phyloP scores from a whole-genome alignment of 2,888 invertebrate genomes.

The Liposcelis brunnea region DNA sequence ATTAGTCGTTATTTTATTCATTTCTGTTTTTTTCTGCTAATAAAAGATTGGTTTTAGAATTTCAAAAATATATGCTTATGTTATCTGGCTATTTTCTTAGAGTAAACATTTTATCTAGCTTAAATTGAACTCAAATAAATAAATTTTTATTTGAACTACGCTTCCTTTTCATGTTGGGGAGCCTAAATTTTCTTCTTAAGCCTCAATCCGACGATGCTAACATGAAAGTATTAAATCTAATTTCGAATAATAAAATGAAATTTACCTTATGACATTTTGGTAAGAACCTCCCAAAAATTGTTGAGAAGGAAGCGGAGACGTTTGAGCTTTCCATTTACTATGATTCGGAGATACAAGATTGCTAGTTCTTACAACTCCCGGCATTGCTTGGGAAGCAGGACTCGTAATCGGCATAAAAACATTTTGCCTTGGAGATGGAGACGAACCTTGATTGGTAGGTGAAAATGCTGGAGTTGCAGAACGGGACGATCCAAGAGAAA shows the following conservation, averaged over 20 bases:
- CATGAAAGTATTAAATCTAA: constrained; percentile 8
- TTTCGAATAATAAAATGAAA: constrained; percentile 13
- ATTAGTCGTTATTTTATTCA: too few relatives aligned
- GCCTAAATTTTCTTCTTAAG: too few relatives aligned
- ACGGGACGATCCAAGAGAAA: constrained; percentile 82
- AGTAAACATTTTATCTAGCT: too few relatives aligned
- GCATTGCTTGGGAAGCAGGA: constrained; percentile 35
- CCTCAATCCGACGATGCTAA: too few relatives aligned
- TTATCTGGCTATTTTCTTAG: too few relatives aligned
- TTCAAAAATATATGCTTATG: too few relatives aligned
- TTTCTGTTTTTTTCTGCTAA: too few relatives aligned
- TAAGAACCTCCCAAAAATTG: background rate
- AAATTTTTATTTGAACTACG: too few relatives aligned
- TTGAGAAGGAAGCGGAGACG: constrained; percentile 23
- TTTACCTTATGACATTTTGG: constrained; percentile 10
- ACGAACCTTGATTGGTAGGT: constrained; percentile 46
- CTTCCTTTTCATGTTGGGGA: too few relatives aligned
- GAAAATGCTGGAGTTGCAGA: constrained; percentile 86
- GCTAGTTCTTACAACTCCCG: constrained; percentile 23
- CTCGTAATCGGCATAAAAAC: constrained; percentile 83
- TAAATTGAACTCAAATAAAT: too few relatives aligned
- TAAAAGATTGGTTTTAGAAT: too few relatives aligned
- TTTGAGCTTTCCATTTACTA: constrained; percentile 19
- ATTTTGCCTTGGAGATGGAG: constrained; percentile 58
- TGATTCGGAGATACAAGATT: constrained; percentile 24